These are phyloP conservation scores for Beroe forskalii DNA, from an alignment of 37 sponge, comb jelly and placozoan genomes.

Conservation along the genomic window DNA sequence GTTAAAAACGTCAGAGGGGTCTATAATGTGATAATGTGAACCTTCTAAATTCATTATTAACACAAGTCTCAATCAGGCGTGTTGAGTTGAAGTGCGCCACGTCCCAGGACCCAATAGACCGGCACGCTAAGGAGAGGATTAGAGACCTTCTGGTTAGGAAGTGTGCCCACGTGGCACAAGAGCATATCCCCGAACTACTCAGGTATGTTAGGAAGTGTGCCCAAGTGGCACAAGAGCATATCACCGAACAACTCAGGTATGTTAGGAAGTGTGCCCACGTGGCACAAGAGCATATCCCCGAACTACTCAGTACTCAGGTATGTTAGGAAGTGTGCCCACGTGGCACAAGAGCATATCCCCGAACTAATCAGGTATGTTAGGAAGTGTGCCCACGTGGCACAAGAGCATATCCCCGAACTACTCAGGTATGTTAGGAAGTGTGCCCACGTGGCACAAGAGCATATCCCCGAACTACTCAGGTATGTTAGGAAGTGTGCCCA, in stretches of 20 bases:
- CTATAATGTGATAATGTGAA: no score
- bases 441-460: background rate
- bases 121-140: conserved; percentile 63
- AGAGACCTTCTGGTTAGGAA: conserved; percentile 5
- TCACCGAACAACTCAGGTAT: no score
- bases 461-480: background rate
- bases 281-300: no score
- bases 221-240: no score
- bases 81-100: conserved; percentile 63
- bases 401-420: background rate
- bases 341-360: background rate
- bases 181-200: conserved; percentile 46
- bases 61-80: no score
- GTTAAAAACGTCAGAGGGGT: no score
- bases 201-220: no score
- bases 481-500: no score
- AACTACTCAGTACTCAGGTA: no score
- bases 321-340: no score
- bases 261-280: no score
- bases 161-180: conserved; percentile 58
- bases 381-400: background rate
- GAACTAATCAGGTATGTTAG: background rate
- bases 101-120: conserved; percentile 51
- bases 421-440: background rate
- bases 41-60: no score